Evolutionary conservation across 2,113 vertebrate species (phyloP).

Genomic region (Vicugna pacos): DNA sequence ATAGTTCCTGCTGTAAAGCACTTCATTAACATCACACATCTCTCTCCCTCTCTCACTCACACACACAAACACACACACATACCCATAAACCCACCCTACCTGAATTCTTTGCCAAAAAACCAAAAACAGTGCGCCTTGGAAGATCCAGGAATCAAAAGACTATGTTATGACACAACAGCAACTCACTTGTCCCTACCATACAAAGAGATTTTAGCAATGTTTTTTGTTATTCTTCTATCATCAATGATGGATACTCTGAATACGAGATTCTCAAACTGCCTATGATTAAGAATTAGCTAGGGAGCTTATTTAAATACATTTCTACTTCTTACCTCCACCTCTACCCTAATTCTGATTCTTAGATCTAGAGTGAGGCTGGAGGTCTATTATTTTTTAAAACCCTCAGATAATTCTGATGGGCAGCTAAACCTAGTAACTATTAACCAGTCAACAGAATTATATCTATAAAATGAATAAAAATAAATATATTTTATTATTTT

Average conservation of each 20-base stretch:
- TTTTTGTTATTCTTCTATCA: background rate
- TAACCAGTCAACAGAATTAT: background rate
- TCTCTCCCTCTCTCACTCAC: background rate
- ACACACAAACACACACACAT: background rate
- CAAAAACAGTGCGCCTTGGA: background rate
- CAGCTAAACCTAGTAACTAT: conserved; percentile 47
- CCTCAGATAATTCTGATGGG: conserved; percentile 2
- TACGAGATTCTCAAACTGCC: background rate
- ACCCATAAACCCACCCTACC: background rate
- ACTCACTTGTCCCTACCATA: background rate
- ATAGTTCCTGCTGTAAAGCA: background rate
- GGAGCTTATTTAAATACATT: conserved; percentile 3
- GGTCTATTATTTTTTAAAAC: background rate
- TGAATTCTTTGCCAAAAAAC: conserved; percentile 2
- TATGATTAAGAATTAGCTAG: background rate
- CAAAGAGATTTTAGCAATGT: background rate
- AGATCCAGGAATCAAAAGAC: conserved; percentile 33
- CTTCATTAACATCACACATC: background rate
- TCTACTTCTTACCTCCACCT: background rate
- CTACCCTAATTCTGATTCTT: background rate
- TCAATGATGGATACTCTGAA: background rate
- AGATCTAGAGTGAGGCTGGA: background rate
- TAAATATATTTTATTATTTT: background rate
- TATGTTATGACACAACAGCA: background rate
- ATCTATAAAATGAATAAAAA: conserved; percentile 7